phyloP scores from a whole-genome alignment of 1,140 invertebrate genomes.

The Mactra quadrangularis region DNA sequence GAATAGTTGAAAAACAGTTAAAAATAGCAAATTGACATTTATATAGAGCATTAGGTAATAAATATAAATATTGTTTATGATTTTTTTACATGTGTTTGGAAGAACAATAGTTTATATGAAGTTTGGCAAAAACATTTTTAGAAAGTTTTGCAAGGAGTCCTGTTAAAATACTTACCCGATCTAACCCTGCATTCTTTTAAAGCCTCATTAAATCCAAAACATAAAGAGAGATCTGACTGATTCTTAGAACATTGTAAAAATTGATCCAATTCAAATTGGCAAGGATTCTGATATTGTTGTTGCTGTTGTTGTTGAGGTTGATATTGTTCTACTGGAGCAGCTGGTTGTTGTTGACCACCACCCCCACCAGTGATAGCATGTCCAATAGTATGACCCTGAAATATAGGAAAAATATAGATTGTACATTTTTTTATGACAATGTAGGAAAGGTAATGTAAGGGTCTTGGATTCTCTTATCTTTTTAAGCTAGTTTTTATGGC shows the following conservation, averaged over 20 bases:
- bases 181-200: constrained; percentile 80
- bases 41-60: too few relatives aligned
- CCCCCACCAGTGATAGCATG: constrained; percentile 79
- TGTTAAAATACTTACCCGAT: constrained; percentile 75
- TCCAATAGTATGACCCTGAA: constrained; percentile 82
- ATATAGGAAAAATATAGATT: neutral
- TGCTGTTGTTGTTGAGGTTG: constrained; percentile 61
- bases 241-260: constrained; percentile 83
- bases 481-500: too few relatives aligned
- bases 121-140: too few relatives aligned
- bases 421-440: too few relatives aligned
- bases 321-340: constrained; percentile 58
- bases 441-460: too few relatives aligned
- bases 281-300: constrained; percentile 75
- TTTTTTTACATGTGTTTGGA: too few relatives aligned
- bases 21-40: too few relatives aligned
- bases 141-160: too few relatives aligned
- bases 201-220: constrained; percentile 82
- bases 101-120: too few relatives aligned
- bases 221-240: constrained; percentile 80
- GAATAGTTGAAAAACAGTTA: too few relatives aligned
- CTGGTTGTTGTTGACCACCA: constrained; percentile 60
- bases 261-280: constrained; percentile 83
- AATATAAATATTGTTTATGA: too few relatives aligned
- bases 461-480: too few relatives aligned